phyloP scores from a whole-genome alignment of 2,888 invertebrate genomes.

The Coenonympha glycerion region DNA sequence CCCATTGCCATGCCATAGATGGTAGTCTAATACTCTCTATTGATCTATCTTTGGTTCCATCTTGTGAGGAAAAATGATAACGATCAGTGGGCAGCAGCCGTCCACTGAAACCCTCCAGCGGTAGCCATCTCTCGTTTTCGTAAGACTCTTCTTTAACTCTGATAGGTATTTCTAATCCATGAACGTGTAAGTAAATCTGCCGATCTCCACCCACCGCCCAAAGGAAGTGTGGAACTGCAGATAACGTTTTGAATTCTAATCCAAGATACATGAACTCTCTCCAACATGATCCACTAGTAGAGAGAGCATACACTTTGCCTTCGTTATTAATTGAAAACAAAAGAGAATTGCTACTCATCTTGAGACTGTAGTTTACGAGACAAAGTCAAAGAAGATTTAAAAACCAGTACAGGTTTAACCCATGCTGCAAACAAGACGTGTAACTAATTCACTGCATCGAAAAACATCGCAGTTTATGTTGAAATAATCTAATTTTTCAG shows the following conservation, averaged over 20 bases:
- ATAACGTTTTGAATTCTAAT: constrained; percentile 91
- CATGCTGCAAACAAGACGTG: not conserved
- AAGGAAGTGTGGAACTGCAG: constrained; percentile 88
- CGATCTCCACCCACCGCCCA: constrained; percentile 97
- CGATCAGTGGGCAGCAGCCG: constrained; percentile 91
- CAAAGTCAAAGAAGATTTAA: not conserved
- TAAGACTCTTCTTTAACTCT: constrained; percentile 92
- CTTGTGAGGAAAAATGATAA: constrained; percentile 88
- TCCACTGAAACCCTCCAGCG: constrained; percentile 90
- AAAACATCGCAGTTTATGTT: no score
- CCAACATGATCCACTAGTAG: constrained; percentile 89
- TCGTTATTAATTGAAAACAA: constrained; percentile 91
- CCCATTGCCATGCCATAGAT: constrained; percentile 98
- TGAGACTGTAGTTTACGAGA: constrained; percentile 5
- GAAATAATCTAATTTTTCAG: no score
- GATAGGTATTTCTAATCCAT: constrained; percentile 92
- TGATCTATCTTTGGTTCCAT: constrained; percentile 86
- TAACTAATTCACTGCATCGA: not conserved
- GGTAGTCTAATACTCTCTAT: constrained; percentile 89
- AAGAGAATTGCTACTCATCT: constrained; percentile 79
- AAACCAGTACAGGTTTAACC: not conserved
- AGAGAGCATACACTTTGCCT: constrained; percentile 89
- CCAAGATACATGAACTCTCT: constrained; percentile 89
- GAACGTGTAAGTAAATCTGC: constrained; percentile 93
- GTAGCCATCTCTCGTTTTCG: constrained; percentile 96